phyloP scores from a whole-genome alignment of 2,797 vertebrate genomes.

The Cetoscarus ocellatus region DNA sequence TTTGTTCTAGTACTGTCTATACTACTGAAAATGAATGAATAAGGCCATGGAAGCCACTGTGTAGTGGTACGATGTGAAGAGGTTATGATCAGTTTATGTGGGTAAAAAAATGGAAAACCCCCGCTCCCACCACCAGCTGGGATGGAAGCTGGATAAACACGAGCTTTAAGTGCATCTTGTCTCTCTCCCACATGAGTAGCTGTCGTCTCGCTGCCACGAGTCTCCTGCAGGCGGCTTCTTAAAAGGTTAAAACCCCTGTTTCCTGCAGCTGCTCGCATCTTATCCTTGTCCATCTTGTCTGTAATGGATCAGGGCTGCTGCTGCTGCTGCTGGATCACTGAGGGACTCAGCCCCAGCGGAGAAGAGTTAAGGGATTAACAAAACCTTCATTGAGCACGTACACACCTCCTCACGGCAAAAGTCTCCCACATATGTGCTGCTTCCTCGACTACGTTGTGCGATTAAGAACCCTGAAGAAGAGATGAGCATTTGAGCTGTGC shows the following conservation, averaged over 20 bases:
- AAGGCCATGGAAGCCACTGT: slow-evolving; percentile 58
- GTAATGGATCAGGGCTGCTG: slow-evolving; percentile 47
- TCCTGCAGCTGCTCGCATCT: slow-evolving; percentile 41
- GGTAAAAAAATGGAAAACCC: neutral
- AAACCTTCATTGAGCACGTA: slow-evolving; percentile 35
- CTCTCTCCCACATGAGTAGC: slow-evolving; percentile 42
- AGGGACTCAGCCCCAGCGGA: slow-evolving; percentile 18
- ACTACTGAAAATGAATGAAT: slow-evolving; percentile 33
- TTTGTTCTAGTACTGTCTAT: slow-evolving; percentile 28
- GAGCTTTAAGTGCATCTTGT: slow-evolving; percentile 66
- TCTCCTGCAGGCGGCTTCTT: slow-evolving; percentile 45
- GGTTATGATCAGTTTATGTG: slow-evolving; percentile 12
- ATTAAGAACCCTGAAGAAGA: slow-evolving; percentile 72
- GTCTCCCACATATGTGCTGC: slow-evolving; percentile 19
- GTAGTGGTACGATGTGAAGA: slow-evolving; percentile 35
- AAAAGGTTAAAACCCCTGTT: slow-evolving; percentile 49
- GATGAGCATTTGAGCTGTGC: no score
- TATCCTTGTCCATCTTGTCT: slow-evolving; percentile 47
- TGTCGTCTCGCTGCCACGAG: slow-evolving; percentile 36
- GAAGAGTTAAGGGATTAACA: slow-evolving; percentile 47
- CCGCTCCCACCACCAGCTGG: slow-evolving; percentile 17
- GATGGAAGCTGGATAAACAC: slow-evolving; percentile 43
- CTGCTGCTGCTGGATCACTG: slow-evolving; percentile 23
- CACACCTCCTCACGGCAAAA: slow-evolving; percentile 20
- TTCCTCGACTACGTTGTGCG: slow-evolving; percentile 48